Evolutionary conservation across 2,113 vertebrate genomes (phyloP).

Genomic region (Cyphomyrus plagiostoma): DNA sequence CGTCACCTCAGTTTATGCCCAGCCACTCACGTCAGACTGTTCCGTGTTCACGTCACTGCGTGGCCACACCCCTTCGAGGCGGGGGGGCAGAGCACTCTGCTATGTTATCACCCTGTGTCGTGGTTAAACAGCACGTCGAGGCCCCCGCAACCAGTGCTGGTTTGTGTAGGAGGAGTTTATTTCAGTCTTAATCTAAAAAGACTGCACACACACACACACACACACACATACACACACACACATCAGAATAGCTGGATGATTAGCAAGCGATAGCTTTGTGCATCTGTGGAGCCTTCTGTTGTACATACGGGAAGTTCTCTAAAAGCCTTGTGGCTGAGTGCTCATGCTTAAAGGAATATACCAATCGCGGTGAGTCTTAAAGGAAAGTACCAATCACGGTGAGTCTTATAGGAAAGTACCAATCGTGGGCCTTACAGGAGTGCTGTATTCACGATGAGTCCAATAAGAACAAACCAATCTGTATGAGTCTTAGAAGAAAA

Average conservation of each 20-base stretch:
- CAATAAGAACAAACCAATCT: not conserved
- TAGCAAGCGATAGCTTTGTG: not conserved
- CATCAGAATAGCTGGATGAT: not conserved
- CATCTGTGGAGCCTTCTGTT: not conserved
- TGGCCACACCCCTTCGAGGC: not conserved
- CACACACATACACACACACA: no score
- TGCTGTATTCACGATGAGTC: not conserved
- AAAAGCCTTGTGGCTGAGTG: not conserved
- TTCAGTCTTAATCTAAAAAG: not conserved
- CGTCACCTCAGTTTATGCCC: not conserved
- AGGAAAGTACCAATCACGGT: not conserved
- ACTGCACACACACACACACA: no score
- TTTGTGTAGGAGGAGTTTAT: not conserved
- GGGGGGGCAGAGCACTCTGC: not conserved
- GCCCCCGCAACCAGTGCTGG: not conserved
- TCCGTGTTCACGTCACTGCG: not conserved
- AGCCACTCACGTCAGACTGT: not conserved
- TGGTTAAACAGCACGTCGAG: not conserved
- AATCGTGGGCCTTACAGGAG: not conserved
- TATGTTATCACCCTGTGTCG: conserved; percentile 15
- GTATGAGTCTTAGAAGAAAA: not conserved
- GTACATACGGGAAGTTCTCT: not conserved
- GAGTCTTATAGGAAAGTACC: not conserved
- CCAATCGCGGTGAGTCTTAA: not conserved
- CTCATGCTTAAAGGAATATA: not conserved